phyloP scores from a whole-genome alignment of 2,797 vertebrate species.

The Zalophus californianus region DNA sequence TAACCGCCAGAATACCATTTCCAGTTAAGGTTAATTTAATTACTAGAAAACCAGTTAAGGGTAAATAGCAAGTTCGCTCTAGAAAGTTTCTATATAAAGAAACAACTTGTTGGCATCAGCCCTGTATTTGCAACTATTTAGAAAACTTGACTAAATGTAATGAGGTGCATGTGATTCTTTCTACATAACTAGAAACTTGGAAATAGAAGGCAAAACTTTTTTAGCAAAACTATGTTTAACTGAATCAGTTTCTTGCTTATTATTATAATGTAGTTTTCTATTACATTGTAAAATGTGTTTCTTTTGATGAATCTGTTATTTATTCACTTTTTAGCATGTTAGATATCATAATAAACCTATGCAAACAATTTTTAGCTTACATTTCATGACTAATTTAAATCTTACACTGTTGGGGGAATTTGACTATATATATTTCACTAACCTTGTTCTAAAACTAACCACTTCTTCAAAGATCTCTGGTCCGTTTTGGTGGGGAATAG shows the following conservation, averaged over 20 bases:
- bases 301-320: background rate
- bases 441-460: background rate
- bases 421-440: background rate
- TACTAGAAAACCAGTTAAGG: background rate
- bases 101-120: background rate
- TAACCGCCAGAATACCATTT: background rate
- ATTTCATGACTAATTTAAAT: slow-evolving; percentile 14
- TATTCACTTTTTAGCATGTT: background rate
- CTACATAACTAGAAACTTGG: slow-evolving; percentile 14
- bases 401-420: background rate
- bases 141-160: background rate
- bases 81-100: background rate
- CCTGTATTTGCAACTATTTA: background rate
- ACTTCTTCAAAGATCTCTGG: background rate
- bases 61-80: background rate
- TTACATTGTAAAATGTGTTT: background rate
- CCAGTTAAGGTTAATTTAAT: background rate
- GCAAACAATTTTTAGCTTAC: background rate
- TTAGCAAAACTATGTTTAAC: slow-evolving; percentile 13
- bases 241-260: background rate
- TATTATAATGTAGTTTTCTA: background rate
- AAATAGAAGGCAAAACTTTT: background rate
- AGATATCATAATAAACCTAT: background rate
- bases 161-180: background rate
- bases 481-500: background rate